Evolutionary conservation across 2,797 vertebrate species (phyloP), one percentile per base, ranked within the genome.

Genomic region (Poeciliopsis presidionis): DNA sequence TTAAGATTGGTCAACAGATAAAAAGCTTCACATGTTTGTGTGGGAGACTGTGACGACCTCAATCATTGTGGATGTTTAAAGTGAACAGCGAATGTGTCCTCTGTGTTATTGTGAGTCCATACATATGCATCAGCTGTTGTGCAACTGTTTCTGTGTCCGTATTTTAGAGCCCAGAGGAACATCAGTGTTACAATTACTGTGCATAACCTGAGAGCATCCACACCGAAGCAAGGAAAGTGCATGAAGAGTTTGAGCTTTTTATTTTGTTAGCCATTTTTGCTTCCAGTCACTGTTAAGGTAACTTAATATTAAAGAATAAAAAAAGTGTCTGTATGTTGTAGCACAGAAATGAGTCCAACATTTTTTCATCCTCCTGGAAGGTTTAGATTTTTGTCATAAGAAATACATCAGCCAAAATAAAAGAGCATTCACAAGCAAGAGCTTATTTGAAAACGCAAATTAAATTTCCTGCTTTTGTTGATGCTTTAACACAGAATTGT

Each of bases 1-100:
- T 95, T 94, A 93, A 95, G 92, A 95, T 94, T 79, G 83, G 89
- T 85, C 85, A 88, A 76, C 75, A 92, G 92, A 94, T 93, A 93
- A 90, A 86, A 79, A 81, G 79, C 76, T 80, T 39, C 77, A 67
- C 78, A 70, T 87, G 70, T 75, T 45, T 74, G 75, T 84, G 65
- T 76, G 78, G 41, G 67, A 78, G 18, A 28, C 22, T 78, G 81
- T 73, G 55, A 30, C 20, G 74, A 75, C 75, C 18, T 84, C 30
- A 36, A 16, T 79, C 71, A 47, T 28, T 69, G 51, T 74, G 67
- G n/a, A 74, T 57, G 36, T 72, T 36, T 81, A 49, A 69, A 61
- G 76, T 82, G 77, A 53, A 65, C 80, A 72, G 49, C 28, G n/a
- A 80, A 55, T 69, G 71, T 77, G 22, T 71, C 55, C 57, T 76